Conservation (phyloP, 2,797 vertebrate genomes). For the Neosalanx taihuensis region DNA sequence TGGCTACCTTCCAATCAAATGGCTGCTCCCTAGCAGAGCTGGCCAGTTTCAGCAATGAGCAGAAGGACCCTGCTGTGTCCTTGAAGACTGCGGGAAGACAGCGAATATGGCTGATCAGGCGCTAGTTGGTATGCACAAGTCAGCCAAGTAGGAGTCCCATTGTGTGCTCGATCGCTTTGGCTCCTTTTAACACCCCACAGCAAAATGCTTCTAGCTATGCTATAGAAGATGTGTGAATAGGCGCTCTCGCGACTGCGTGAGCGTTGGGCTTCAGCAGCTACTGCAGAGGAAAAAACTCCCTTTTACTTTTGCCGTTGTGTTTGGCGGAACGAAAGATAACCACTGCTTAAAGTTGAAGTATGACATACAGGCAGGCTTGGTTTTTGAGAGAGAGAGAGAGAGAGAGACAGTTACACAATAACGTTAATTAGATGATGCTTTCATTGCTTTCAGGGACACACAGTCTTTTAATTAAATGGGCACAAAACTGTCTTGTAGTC, state of each 20-base stretch:
- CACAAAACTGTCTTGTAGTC: conserved; percentile 64
- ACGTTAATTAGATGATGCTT: conserved; percentile 75
- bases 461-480: conserved; percentile 74
- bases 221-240: conserved; percentile 63
- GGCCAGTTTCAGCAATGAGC: background rate
- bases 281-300: conserved; percentile 61
- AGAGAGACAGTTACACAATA: conserved; percentile 66
- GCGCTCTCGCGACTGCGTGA: conserved; percentile 58
- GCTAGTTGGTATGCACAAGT: conserved; percentile 49
- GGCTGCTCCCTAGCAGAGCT: background rate
- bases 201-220: background rate
- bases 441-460: conserved; percentile 73
- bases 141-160: conserved; percentile 53
- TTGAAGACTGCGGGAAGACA: conserved; percentile 19
- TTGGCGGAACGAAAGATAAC: conserved; percentile 61
- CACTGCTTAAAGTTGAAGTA: conserved; percentile 55
- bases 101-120: conserved; percentile 20
- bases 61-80: conserved; percentile 16
- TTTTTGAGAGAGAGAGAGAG: conserved; percentile 45
- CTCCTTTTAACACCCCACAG: conserved; percentile 29
- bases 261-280: conserved; percentile 50
- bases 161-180: conserved; percentile 36
- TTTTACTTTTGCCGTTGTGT: conserved; percentile 30
- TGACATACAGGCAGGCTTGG: conserved; percentile 26
- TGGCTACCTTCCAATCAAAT: conserved; percentile 16